A percentile compares a stretch with the other conserved stretches of the same genome.
Conservation (phyloP, 2,113 vertebrate genomes). For the Eptatretus burgeri region DNA sequence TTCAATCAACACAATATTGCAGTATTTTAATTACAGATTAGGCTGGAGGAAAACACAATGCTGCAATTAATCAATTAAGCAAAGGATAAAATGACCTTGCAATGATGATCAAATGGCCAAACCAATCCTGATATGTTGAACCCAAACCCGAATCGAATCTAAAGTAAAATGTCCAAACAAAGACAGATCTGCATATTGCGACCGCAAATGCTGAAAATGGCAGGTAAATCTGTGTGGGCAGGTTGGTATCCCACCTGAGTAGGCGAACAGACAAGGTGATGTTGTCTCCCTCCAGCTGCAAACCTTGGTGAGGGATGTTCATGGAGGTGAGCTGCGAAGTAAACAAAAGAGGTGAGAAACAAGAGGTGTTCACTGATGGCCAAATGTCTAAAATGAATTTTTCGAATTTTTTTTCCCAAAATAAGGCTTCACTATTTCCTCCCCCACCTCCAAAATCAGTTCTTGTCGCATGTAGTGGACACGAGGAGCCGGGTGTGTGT, state of each 20-base stretch:
- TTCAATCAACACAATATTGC: background rate
- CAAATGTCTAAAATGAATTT: background rate
- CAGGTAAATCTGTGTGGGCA: background rate
- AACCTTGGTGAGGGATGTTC: slow-evolving; percentile 83
- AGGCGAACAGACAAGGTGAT: slow-evolving; percentile 78
- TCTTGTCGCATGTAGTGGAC: background rate
- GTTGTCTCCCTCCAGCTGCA: slow-evolving; percentile 83
- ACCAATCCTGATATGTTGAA: too few species aligned
- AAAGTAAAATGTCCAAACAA: too few species aligned
- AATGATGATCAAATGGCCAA: too few species aligned
- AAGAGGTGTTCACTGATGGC: background rate
- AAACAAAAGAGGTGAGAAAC: slow-evolving; percentile 10
- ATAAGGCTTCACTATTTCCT: too few species aligned
- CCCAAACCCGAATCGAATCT: too few species aligned
- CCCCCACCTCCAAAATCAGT: background rate
- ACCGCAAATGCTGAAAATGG: too few species aligned
- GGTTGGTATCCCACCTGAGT: slow-evolving; percentile 33
- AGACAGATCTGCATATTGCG: too few species aligned
- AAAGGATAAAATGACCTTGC: too few species aligned
- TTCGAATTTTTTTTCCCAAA: background rate
- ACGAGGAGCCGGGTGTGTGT: too few species aligned
- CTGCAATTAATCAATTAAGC: too few species aligned
- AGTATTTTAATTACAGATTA: background rate
- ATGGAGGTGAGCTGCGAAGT: slow-evolving; percentile 42
- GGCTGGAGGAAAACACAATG: too few species aligned